phyloP scores from a whole-genome alignment of 23 tunicate genomes.

The Trididemnum clinides region DNA sequence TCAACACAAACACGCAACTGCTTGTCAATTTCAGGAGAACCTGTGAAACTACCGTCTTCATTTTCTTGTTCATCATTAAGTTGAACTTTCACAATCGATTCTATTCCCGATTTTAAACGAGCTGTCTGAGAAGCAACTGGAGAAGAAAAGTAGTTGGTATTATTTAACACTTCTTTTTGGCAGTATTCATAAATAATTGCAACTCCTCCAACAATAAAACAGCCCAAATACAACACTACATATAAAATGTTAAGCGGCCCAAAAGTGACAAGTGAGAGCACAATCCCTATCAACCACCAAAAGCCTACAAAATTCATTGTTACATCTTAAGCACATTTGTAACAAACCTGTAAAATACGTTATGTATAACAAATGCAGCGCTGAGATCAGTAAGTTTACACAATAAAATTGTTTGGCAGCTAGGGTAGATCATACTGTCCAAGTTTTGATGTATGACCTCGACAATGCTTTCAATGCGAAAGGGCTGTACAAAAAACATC shows the following conservation, averaged over 20 bases:
- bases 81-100: not conserved
- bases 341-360: not conserved
- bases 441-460: no score
- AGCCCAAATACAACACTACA: constrained; percentile 30
- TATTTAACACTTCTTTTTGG: constrained; percentile 42
- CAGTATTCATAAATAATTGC: constrained; percentile 71
- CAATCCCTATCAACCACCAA: constrained; percentile 44
- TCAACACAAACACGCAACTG: constrained; percentile 58
- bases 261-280: constrained; percentile 44
- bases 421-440: no score
- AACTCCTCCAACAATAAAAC: constrained; percentile 69
- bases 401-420: no score
- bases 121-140: constrained; percentile 12
- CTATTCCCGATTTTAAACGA: constrained; percentile 43
- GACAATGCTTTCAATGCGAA: no score
- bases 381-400: no score
- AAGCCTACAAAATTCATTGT: not conserved
- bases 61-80: not conserved
- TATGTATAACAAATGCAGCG: no score
- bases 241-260: constrained; percentile 58
- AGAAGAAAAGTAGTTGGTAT: constrained; percentile 19
- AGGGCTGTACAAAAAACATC: no score
- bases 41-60: constrained; percentile 18
- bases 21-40: constrained; percentile 52
- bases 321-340: not conserved